Conservation (phyloP, 2,888 invertebrate genomes). For the Drosophila acutilabella region DNA sequence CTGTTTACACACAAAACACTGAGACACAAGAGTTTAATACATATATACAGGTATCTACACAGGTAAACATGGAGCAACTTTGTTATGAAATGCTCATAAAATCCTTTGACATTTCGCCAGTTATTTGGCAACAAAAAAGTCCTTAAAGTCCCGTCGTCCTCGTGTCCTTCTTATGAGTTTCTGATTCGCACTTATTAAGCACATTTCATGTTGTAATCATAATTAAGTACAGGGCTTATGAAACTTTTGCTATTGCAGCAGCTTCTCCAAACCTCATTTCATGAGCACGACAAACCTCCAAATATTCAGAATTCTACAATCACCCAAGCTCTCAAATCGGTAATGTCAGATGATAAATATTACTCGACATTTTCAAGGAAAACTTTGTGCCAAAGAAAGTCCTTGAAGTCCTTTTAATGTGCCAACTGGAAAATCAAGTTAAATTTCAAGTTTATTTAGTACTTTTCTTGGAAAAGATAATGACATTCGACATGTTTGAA, state of each 20-base stretch:
- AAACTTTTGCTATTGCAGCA: constrained; percentile 15
- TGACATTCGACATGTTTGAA: no score
- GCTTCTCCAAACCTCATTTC: constrained; percentile 7
- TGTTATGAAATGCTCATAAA: constrained; percentile 18
- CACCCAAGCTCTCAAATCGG: background rate
- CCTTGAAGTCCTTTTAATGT: background rate
- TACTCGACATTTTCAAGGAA: background rate
- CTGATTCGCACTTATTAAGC: constrained; percentile 23
- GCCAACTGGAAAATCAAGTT: no score
- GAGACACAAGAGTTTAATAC: background rate
- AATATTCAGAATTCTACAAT: background rate
- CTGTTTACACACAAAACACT: constrained; percentile 4
- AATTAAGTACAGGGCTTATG: constrained; percentile 18
- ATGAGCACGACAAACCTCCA: background rate
- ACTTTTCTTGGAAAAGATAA: no score
- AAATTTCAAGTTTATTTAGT: no score
- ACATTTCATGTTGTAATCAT: constrained; percentile 18
- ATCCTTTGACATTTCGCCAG: constrained; percentile 8
- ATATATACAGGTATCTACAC: background rate
- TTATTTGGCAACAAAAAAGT: background rate
- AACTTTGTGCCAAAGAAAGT: background rate
- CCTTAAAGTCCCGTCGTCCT: background rate
- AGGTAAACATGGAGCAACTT: constrained; percentile 17
- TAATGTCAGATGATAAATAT: background rate
- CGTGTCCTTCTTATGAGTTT: constrained; percentile 1